A percentile compares a stretch with the other conserved stretches of the same genome.
phyloP scores from a whole-genome alignment of 2,797 vertebrate genomes.

The Podarcis lilfordi region DNA sequence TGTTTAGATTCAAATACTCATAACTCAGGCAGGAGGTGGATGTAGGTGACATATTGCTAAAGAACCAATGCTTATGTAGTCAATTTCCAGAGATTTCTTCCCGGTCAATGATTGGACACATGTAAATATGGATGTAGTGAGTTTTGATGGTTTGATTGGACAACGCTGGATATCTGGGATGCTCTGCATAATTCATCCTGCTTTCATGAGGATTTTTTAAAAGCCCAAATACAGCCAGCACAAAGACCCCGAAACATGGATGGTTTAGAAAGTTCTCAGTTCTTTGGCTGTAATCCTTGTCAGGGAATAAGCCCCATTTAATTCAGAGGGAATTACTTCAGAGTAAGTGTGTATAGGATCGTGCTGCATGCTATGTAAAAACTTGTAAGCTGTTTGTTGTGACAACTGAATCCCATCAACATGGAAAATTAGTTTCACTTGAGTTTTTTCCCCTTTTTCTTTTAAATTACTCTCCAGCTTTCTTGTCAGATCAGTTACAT shows the following conservation, averaged over 20 bases:
- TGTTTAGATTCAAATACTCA: not conserved
- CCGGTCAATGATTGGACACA: constrained; percentile 4
- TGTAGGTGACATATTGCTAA: constrained; percentile 38
- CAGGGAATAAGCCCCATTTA: not conserved
- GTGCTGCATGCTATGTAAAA: not conserved
- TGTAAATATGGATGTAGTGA: not conserved
- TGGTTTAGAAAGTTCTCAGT: not conserved
- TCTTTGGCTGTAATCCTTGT: not conserved
- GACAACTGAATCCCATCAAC: not conserved
- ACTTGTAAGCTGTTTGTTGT: not conserved
- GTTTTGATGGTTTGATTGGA: not conserved
- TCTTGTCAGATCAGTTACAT: not conserved
- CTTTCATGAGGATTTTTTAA: not conserved
- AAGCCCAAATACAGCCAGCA: not conserved
- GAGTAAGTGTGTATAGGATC: not conserved
- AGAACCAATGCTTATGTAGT: constrained; percentile 10
- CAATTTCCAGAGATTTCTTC: constrained; percentile 32
- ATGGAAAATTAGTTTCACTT: not conserved
- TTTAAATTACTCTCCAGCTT: not conserved
- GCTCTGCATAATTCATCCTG: not conserved
- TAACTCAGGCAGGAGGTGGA: not conserved
- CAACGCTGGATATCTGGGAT: not conserved
- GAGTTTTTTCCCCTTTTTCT: too few relatives aligned
- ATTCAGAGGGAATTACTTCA: not conserved
- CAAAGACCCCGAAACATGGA: not conserved